Conservation (phyloP, 2,888 invertebrate species). For the Dorcus parallelipipedus region DNA sequence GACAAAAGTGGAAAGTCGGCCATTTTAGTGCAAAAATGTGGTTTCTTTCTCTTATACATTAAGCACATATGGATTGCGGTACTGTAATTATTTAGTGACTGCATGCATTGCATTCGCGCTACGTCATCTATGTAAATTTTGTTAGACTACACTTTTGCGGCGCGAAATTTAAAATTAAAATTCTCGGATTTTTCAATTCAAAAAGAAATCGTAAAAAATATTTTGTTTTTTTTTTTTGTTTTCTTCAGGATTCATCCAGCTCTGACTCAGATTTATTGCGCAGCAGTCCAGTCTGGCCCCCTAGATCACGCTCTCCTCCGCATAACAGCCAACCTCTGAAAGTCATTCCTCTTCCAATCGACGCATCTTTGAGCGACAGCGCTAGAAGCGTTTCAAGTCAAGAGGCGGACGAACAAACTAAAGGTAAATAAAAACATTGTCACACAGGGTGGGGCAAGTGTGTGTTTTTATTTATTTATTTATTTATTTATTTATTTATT, state of each 20-base stretch:
- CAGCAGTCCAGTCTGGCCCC: slow-evolving; percentile 45
- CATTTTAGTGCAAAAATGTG: no score
- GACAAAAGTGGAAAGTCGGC: no score
- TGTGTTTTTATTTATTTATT: background rate
- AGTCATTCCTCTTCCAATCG: slow-evolving; percentile 41
- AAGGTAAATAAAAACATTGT: slow-evolving; percentile 32
- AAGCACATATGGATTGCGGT: no score
- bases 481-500: slow-evolving; percentile 22
- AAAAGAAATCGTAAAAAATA: no score
- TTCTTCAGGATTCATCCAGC: slow-evolving; percentile 52
- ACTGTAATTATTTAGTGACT: no score
- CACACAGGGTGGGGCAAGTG: background rate
- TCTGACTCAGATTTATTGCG: slow-evolving; percentile 58
- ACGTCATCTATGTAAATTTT: no score
- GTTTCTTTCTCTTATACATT: no score
- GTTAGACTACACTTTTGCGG: no score
- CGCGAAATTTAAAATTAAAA: no score
- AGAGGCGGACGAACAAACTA: slow-evolving; percentile 51
- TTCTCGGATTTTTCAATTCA: no score
- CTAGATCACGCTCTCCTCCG: slow-evolving; percentile 43
- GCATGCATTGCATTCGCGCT: no score
- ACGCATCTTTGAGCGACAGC: slow-evolving; percentile 54
- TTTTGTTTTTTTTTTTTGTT: no score
- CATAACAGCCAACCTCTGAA: slow-evolving; percentile 19
- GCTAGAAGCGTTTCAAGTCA: slow-evolving; percentile 57